Evolutionary conservation across 1,140 invertebrate genomes (phyloP), one percentile per base, ranked within the genome.

Genomic region (Caenorhabditis tropicalis): DNA sequence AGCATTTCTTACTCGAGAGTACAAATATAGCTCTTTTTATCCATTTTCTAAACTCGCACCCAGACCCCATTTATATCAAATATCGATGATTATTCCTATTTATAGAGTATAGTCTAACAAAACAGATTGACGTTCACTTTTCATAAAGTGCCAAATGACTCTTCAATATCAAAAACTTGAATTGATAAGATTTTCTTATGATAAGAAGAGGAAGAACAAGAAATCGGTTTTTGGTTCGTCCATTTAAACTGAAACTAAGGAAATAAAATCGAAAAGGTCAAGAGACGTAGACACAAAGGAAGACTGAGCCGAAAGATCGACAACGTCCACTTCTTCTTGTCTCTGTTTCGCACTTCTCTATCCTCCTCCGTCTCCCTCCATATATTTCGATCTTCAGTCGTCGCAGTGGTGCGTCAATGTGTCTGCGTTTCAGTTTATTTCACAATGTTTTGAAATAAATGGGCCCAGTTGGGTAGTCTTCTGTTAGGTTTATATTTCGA

Each of bases 351-450:
- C 65, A 43, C 65, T n/a, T 74, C 36, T 29, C 33, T 36, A 33
- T 74, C n/a, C 65, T 7, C 36, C 65, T 43, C 36, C n/a, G 43
- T n/a, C 19, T 15, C 33, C 33, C 65, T 43, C 2, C 36, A n/a
- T 74, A 74, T 36, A 74, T 74, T 74, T 74, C 65, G 65, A 74
- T 74, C 65, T 74, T 74, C 65, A 74, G 65, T 74, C 65, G 65
- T 74, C 33, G 65, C 65, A 19, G 21, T 36, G 27, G 15, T 74
- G n/a, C 21, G 65, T 43, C 65, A 31, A 24, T 74, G 65, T 43
- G 65, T 74, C 65, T 74, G 65, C 65, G 65, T 74, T 74, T 74
- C 65, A 74, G 10, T 74, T 12, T n/a, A 74, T 74, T 46, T 43
- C 36, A 3, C 65, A 74, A 74, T 74, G 12, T 74, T 74, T 74